A percentile compares a stretch with the other conserved stretches of the same genome.
phyloP scores from a whole-genome alignment of 2,113 vertebrate genomes.

The Vimba vimba region DNA sequence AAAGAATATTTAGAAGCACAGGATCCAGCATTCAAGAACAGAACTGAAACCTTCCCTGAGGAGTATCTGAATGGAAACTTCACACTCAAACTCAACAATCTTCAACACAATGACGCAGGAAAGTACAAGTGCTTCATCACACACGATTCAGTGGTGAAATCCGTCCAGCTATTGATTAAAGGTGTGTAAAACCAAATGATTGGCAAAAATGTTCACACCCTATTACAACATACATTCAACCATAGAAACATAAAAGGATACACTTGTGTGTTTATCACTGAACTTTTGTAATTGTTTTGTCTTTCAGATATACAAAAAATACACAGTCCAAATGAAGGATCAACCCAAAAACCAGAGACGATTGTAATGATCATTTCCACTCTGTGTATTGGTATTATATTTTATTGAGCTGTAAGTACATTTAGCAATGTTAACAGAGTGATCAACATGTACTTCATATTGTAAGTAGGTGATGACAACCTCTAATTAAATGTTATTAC shows the following conservation, averaged over 20 bases:
- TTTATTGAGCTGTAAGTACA: background rate
- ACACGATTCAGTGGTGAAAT: rapidly evolving
- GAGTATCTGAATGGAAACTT: slow-evolving; percentile 20
- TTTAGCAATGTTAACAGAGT: background rate
- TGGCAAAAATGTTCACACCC: background rate
- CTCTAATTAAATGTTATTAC: background rate
- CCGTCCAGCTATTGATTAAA: background rate
- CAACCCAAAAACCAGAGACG: background rate
- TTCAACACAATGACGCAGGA: background rate
- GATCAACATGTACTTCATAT: background rate
- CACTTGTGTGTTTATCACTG: background rate
- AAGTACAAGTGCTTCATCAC: background rate
- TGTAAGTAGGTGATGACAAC: background rate
- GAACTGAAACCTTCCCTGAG: background rate
- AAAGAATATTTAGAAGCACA: background rate
- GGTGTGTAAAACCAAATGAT: background rate
- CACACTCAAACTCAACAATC: slow-evolving; percentile 4
- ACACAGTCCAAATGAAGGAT: background rate
- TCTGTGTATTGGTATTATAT: background rate
- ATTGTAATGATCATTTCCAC: background rate
- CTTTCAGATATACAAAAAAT: background rate
- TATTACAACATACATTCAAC: background rate
- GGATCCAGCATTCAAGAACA: background rate
- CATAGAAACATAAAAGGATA: background rate
- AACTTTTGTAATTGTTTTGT: background rate